Evolutionary conservation across 2,113 vertebrate species (phyloP).

Genomic region (Nematolebias whitei): DNA sequence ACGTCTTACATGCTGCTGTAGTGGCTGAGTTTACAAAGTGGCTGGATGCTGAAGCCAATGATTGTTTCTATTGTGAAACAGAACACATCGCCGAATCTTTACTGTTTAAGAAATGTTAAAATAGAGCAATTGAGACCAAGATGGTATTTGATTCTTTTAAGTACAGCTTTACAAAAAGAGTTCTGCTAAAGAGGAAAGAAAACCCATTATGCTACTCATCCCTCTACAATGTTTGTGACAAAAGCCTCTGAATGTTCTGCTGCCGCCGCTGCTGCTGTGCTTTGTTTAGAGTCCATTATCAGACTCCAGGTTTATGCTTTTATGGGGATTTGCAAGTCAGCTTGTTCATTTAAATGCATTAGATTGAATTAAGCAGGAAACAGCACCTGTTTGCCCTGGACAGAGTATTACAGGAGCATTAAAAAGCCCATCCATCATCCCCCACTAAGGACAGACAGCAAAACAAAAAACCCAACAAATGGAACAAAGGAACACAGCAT

Average conservation of each 20-base stretch:
- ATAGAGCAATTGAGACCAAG: background rate
- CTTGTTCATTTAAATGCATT: slow-evolving; percentile 61
- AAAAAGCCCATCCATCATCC: slow-evolving; percentile 35
- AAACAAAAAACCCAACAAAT: slow-evolving; percentile 19
- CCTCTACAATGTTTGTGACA: slow-evolving; percentile 16
- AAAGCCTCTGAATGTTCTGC: background rate
- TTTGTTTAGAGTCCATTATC: slow-evolving; percentile 49
- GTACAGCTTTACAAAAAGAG: background rate
- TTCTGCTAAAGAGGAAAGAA: background rate
- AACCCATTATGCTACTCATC: background rate
- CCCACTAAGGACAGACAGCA: slow-evolving; percentile 21
- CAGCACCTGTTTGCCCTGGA: slow-evolving; percentile 54
- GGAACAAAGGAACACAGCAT: slow-evolving; percentile 6
- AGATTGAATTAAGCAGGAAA: slow-evolving; percentile 56
- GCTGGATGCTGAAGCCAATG: background rate
- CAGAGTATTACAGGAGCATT: slow-evolving; percentile 49
- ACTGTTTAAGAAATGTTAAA: background rate
- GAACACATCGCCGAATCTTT: no score
- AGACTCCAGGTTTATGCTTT: slow-evolving; percentile 29
- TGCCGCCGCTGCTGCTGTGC: slow-evolving; percentile 15
- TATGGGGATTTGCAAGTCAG: slow-evolving; percentile 43
- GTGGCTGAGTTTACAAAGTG: background rate
- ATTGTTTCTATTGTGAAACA: background rate
- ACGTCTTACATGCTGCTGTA: background rate
- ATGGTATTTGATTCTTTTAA: background rate